Conservation (phyloP, 2,888 invertebrate species). For the Molorchus minor region DNA sequence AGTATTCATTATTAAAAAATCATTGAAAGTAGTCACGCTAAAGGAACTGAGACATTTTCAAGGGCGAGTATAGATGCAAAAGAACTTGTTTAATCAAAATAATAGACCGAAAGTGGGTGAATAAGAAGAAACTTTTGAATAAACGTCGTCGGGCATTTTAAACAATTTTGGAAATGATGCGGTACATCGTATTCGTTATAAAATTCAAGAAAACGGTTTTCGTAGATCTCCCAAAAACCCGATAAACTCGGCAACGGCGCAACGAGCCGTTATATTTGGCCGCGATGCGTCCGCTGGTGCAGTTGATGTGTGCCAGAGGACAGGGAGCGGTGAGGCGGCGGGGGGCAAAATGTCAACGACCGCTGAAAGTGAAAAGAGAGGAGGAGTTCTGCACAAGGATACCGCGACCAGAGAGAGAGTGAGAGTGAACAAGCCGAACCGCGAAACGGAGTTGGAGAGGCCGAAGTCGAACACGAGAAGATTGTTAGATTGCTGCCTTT, state of each 20-base stretch:
- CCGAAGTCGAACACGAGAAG: slow-evolving; percentile 17
- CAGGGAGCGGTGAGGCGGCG: slow-evolving; percentile 30
- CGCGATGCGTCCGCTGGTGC: slow-evolving; percentile 42
- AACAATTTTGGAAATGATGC: too few relatives aligned
- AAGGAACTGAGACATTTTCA: too few relatives aligned
- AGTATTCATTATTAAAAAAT: too few relatives aligned
- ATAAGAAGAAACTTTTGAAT: too few relatives aligned
- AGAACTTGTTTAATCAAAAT: too few relatives aligned
- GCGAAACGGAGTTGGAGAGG: slow-evolving; percentile 12
- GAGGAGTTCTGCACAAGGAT: slow-evolving; percentile 55
- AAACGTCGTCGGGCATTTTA: too few relatives aligned
- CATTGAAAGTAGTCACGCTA: too few relatives aligned
- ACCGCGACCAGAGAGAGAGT: slow-evolving; percentile 30
- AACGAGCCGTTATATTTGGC: slow-evolving; percentile 42
- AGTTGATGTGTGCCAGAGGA: slow-evolving; percentile 46
- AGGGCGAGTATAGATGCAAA: too few relatives aligned
- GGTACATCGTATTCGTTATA: too few relatives aligned
- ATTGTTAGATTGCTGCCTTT: slow-evolving; percentile 24
- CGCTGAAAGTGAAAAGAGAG: slow-evolving; percentile 59
- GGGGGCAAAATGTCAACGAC: slow-evolving; percentile 49
- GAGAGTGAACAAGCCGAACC: slow-evolving; percentile 22
- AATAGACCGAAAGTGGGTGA: too few relatives aligned
- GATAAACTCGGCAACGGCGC: slow-evolving; percentile 25
- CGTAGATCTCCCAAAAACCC: neutral
- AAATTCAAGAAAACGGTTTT: neutral